Conservation (phyloP, 2,113 vertebrate species). For the Fregetta grallaria region DNA sequence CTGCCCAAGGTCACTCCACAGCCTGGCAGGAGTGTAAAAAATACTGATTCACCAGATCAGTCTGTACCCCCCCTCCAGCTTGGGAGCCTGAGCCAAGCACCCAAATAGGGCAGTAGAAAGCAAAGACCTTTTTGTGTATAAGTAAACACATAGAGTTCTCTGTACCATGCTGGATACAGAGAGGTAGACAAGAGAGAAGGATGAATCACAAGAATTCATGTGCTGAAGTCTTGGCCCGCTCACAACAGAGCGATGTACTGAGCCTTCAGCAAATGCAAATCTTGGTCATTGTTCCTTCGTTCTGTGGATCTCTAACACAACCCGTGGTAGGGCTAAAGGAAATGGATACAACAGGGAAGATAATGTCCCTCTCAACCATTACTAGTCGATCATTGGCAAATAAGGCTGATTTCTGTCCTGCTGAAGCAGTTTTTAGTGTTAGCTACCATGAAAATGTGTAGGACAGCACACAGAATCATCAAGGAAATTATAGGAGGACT, state of each 20-base stretch:
- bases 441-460: neutral
- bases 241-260: slow-evolving; percentile 32
- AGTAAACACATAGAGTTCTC: slow-evolving; percentile 26
- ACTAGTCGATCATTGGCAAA: neutral
- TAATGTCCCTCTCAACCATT: neutral
- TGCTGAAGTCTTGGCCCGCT: neutral
- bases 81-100: neutral
- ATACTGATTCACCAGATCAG: neutral
- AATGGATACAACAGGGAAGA: neutral
- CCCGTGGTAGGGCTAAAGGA: neutral
- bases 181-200: slow-evolving; percentile 26
- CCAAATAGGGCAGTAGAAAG: neutral
- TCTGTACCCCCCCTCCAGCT: neutral
- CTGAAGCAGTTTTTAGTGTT: neutral
- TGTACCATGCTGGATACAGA: neutral
- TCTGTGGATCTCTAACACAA: neutral
- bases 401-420: neutral
- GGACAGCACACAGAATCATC: neutral
- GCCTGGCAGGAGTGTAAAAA: neutral
- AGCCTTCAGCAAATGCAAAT: slow-evolving; percentile 52
- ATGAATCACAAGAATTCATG: slow-evolving; percentile 48
- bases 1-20: neutral
- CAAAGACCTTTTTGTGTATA: slow-evolving; percentile 25
- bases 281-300: neutral
- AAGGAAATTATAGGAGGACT: neutral